phyloP scores from a whole-genome alignment of 2,888 invertebrate species.

The Xylota segnis region DNA sequence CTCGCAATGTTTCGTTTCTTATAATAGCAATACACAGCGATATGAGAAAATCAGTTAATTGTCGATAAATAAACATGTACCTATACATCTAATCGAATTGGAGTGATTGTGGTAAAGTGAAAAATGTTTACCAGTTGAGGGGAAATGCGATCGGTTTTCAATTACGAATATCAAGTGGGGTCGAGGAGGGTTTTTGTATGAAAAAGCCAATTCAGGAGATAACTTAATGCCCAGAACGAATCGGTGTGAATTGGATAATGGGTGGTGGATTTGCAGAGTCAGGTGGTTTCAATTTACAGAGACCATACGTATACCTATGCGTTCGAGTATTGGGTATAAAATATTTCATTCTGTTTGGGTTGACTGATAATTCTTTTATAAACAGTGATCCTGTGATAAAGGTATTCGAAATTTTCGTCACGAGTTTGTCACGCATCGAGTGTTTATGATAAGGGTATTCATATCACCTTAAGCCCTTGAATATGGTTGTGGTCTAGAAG shows the following conservation, averaged over 20 bases:
- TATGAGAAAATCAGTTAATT: slow-evolving; percentile 1
- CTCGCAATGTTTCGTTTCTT: slow-evolving; percentile 1
- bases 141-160: not conserved
- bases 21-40: not conserved
- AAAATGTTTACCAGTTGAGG: not conserved
- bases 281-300: not conserved
- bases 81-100: slow-evolving; percentile 5
- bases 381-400: not conserved
- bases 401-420: not conserved
- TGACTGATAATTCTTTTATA: not conserved
- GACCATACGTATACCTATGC: not conserved
- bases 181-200: not conserved
- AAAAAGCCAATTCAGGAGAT: not conserved
- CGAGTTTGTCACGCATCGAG: not conserved
- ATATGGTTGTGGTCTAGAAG: no score
- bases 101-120: slow-evolving; percentile 1
- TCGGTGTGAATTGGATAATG: slow-evolving; percentile 19
- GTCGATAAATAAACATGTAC: not conserved
- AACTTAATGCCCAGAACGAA: slow-evolving; percentile 1
- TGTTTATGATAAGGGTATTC: not conserved
- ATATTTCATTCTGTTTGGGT: not conserved
- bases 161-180: slow-evolving; percentile 1
- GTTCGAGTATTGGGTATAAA: not conserved
- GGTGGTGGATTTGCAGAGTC: not conserved
- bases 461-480: no score